Evolutionary conservation across 53 echinoderm and acorn worm genomes (phyloP).

Genomic region (Stichopus horrens): DNA sequence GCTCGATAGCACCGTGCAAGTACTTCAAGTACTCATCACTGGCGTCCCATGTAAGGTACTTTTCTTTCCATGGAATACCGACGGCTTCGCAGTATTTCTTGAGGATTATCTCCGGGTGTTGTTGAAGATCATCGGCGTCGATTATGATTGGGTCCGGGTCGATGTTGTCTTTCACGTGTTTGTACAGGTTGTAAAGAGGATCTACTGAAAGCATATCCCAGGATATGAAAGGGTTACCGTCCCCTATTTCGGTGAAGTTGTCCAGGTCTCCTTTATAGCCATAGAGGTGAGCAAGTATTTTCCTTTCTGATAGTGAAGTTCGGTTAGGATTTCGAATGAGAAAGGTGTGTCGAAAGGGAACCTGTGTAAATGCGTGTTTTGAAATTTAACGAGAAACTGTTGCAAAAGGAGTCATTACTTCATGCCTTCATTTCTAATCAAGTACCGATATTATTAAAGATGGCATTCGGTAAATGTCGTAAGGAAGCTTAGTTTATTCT

Average conservation of each 20-base stretch:
- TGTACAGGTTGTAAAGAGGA: too few species aligned
- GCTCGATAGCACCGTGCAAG: background rate
- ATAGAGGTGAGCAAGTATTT: background rate
- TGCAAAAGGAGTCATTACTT: too few species aligned
- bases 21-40: background rate
- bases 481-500: too few species aligned
- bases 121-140: conserved; percentile 8
- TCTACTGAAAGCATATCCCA: too few species aligned
- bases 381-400: too few species aligned
- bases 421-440: too few species aligned
- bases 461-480: too few species aligned
- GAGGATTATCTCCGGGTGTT: background rate
- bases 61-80: background rate
- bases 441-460: too few species aligned
- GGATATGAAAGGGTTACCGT: background rate
- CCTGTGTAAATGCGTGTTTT: too few species aligned
- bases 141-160: background rate
- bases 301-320: background rate
- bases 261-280: background rate
- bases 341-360: background rate
- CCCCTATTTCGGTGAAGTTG: background rate
- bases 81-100: background rate
- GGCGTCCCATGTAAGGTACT: conserved; percentile 7
- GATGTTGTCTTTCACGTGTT: background rate
- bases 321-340: background rate